Evolutionary conservation across 2,888 invertebrate genomes (phyloP), one percentile per base, ranked within the genome.

Genomic region (Dascillus cervinus): DNA sequence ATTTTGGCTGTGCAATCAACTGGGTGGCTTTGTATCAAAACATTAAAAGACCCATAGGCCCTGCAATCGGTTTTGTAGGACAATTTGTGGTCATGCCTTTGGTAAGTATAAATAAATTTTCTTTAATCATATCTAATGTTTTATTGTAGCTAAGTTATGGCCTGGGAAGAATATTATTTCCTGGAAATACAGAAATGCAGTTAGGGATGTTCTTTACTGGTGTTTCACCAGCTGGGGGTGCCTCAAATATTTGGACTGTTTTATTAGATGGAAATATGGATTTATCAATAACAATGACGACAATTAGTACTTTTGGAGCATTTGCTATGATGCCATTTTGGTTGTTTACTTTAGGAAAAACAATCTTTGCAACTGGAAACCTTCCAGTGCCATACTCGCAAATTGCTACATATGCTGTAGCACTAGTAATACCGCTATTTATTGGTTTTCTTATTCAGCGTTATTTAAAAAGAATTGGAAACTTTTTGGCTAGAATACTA

Each of bases 191-290:
- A 2, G 75, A 75, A 46, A 73, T 91, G 75, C 82, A 83, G 25
- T 62, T 92, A 45, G 91, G 91, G 2, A 72, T 92, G 62, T 91
- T 91, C 65, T 87, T 89, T 62, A 85, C 89, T 1, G 91, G 91
- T 0, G 85, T 89, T 11, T 81, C 87, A 2, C 91, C 91, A 0
- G 87, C 85, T n/a, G 91, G 97, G 1, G 96, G 95, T 0, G 92
- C 94, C 12, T 94, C 94, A 26, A 97, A 97, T 64, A 88, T 95
- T 50, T 97, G 95, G 92, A 85, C 92, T 0, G 80, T 87, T 43
- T 75, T 96, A 9, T 70, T 97, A 2, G 86, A 83, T 3, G 96
- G 92, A 3, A 96, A 97, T 65, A 75, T 96, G 3, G 85, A 92
- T 60, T 70, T 97, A 21, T 94, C 94, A 0, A 79, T 97, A 26